A percentile compares a stretch with the other conserved stretches of the same genome.
phyloP scores from a whole-genome alignment of 1,140 invertebrate species.

The Gonatopus flavifemur region DNA sequence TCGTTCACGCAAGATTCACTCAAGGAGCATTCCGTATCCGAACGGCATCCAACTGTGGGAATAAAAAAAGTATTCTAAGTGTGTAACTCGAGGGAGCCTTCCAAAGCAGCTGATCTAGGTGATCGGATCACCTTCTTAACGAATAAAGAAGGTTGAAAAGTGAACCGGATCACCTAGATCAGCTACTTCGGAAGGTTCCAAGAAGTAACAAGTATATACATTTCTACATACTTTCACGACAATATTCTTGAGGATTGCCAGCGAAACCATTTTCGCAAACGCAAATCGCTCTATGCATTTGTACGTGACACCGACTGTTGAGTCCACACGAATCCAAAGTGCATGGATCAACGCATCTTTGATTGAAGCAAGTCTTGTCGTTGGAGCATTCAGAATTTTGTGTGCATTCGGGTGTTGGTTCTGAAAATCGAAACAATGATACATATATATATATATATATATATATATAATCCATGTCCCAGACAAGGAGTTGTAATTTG shows the following conservation, averaged over 20 bases:
- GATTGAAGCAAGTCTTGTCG: conserved; percentile 79
- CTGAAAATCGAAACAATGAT: conserved; percentile 23
- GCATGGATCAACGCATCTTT: conserved; percentile 79
- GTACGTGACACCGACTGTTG: conserved; percentile 80
- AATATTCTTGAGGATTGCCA: conserved; percentile 80
- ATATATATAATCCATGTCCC: conserved; percentile 1
- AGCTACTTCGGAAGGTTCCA: conserved; percentile 5
- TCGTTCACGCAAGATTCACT: conserved; percentile 82
- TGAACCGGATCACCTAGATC: too few relatives aligned
- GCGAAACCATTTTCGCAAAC: conserved; percentile 80
- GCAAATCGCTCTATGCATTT: conserved; percentile 80
- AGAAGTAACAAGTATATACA: background rate
- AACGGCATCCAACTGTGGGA: conserved; percentile 76
- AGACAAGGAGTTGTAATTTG: conserved; percentile 1
- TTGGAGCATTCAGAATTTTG: conserved; percentile 81
- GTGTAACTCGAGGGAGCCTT: conserved; percentile 2
- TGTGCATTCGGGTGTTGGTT: conserved; percentile 74
- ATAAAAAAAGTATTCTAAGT: conserved; percentile 21
- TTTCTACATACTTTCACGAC: conserved; percentile 69
- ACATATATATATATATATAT: background rate
- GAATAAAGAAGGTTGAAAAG: too few relatives aligned
- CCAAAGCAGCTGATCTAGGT: background rate
- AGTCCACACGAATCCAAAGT: conserved; percentile 70
- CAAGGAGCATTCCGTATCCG: conserved; percentile 80
- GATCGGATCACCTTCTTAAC: background rate